phyloP scores from a whole-genome alignment of 2,797 vertebrate species.

The Cheirogaleus major region DNA sequence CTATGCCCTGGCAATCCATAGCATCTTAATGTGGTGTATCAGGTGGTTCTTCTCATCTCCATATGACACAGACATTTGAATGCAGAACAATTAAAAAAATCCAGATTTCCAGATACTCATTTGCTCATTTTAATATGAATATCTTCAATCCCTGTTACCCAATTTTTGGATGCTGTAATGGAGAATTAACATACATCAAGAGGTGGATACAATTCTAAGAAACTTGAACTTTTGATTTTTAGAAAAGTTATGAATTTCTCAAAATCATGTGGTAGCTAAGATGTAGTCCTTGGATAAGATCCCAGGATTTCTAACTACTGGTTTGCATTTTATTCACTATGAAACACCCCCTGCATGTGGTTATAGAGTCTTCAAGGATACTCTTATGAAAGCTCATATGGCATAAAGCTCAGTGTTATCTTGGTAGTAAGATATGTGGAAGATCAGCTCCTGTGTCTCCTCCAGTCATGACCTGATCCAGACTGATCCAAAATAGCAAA shows the following conservation, averaged over 20 bases:
- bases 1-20: background rate
- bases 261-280: background rate
- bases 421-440: background rate
- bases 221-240: background rate
- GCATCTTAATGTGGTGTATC: background rate
- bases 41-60: background rate
- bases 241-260: conserved; percentile 2
- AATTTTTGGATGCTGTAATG: background rate
- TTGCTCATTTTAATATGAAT: conserved; percentile 18
- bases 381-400: background rate
- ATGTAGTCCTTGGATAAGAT: background rate
- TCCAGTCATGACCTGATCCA: background rate
- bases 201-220: background rate
- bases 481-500: background rate
- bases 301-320: background rate
- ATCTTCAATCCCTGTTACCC: background rate
- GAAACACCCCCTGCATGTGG: background rate
- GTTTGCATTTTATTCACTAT: background rate
- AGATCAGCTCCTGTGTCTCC: background rate
- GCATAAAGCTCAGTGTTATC: background rate
- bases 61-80: background rate
- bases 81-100: background rate
- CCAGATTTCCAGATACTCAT: background rate
- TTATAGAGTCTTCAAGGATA: background rate
- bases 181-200: background rate